Evolutionary conservation across 1,140 invertebrate genomes (phyloP).

Genomic region (Aporrectodea caliginosa): DNA sequence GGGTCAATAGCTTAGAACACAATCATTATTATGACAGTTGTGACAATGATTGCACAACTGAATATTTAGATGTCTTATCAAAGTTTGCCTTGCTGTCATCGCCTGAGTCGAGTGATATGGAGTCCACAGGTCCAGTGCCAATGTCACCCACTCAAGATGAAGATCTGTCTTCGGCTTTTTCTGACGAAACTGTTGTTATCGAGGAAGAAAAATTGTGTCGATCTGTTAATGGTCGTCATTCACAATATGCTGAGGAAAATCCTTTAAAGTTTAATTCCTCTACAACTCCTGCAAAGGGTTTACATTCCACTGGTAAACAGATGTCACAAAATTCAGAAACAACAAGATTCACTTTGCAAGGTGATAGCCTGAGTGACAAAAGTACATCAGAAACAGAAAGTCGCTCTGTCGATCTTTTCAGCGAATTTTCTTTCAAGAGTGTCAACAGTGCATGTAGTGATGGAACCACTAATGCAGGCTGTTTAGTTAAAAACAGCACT

Average conservation of each 20-base stretch:
- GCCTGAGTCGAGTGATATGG: slow-evolving; percentile 38
- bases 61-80: slow-evolving; percentile 43
- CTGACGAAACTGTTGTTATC: not conserved
- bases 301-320: no score
- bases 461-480: no score
- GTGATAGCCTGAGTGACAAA: not conserved
- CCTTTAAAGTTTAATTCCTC: no score
- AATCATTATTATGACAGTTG: no score
- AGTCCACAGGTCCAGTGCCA: slow-evolving; percentile 43
- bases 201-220: no score
- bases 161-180: not conserved
- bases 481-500: no score
- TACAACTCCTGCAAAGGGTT: no score
- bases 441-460: slow-evolving; percentile 37
- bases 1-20: no score
- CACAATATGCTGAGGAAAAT: no score
- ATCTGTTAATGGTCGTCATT: no score
- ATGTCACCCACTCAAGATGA: slow-evolving; percentile 35
- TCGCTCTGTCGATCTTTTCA: not conserved
- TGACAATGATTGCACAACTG: slow-evolving; percentile 38
- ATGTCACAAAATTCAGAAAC: no score
- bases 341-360: no score
- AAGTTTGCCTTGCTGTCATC: slow-evolving; percentile 47
- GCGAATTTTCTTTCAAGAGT: not conserved
- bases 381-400: not conserved